Evolutionary conservation across 1,140 invertebrate genomes (phyloP).

Genomic region (Bombus impatiens): DNA sequence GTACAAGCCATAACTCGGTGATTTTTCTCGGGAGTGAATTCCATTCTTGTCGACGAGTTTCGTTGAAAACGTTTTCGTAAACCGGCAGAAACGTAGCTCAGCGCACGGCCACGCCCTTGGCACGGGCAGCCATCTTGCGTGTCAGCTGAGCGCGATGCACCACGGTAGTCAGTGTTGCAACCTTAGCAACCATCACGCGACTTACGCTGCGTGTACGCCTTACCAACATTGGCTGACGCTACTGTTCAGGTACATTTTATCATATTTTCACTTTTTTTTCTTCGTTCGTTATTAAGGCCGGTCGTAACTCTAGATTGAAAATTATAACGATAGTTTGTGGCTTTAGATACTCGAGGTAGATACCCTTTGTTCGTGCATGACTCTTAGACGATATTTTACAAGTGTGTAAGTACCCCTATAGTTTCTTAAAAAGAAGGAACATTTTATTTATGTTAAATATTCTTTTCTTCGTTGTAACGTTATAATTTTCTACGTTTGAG

Average conservation of each 20-base stretch:
- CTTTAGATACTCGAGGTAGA: not conserved
- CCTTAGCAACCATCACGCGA: conserved; percentile 62
- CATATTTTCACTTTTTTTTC: conserved; percentile 32
- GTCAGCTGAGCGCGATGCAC: conserved; percentile 71
- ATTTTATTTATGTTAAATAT: not conserved
- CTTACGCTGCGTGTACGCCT: conserved; percentile 27
- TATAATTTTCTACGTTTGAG: not conserved
- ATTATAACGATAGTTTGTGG: not conserved
- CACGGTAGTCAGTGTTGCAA: conserved; percentile 73
- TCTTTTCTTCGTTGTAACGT: too few relatives aligned
- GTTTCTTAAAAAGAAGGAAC: not conserved
- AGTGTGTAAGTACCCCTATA: too few relatives aligned
- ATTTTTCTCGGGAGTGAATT: conserved; percentile 64
- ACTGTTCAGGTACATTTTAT: conserved; percentile 58
- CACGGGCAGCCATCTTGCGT: conserved; percentile 78
- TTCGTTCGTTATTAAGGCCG: not conserved
- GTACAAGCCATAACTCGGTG: conserved; percentile 53
- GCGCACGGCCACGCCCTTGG: conserved; percentile 79
- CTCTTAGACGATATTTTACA: not conserved
- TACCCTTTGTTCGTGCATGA: not conserved
- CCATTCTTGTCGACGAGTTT: conserved; percentile 36
- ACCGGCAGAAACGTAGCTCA: conserved; percentile 38
- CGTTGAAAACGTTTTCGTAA: conserved; percentile 51
- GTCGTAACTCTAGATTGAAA: not conserved
- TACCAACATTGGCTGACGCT: conserved; percentile 51